phyloP scores from a whole-genome alignment of 2,113 vertebrate genomes.

The Panthera tigris region DNA sequence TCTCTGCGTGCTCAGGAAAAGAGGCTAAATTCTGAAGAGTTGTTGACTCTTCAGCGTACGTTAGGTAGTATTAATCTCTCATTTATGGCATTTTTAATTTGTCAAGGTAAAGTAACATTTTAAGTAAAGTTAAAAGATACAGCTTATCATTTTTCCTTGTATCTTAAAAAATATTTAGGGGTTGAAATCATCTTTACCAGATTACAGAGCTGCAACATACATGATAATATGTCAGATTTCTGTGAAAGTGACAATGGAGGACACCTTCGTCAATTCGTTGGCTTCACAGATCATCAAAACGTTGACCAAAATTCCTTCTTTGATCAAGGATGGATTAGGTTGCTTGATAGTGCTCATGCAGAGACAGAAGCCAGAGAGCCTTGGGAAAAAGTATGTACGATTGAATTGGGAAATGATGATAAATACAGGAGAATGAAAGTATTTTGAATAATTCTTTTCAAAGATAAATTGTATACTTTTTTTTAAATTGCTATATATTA shows the following conservation, averaged over 20 bases:
- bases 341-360: constrained; percentile 94
- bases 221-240: constrained; percentile 96
- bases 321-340: constrained; percentile 90
- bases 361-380: constrained; percentile 89
- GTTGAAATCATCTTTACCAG: constrained; percentile 90
- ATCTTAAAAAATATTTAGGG: constrained; percentile 86
- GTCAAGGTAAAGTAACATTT: background rate
- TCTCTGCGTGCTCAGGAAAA: background rate
- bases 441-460: background rate
- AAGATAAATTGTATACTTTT: background rate
- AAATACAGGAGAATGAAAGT: background rate
- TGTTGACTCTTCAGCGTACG: background rate
- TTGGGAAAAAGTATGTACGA: constrained; percentile 89
- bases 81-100: background rate
- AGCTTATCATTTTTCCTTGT: constrained; percentile 37
- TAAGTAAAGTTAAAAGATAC: constrained; percentile 33
- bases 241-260: constrained; percentile 92
- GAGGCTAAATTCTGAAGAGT: background rate
- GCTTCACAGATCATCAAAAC: constrained; percentile 89
- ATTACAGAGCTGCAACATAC: constrained; percentile 95
- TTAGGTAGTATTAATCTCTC: background rate
- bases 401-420: background rate
- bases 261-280: constrained; percentile 88
- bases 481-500: background rate
- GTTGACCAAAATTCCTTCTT: constrained; percentile 84